Evolutionary conservation across 2,888 invertebrate species (phyloP), one percentile per base, ranked within the genome.

Genomic region (Drosophila barbarae): DNA sequence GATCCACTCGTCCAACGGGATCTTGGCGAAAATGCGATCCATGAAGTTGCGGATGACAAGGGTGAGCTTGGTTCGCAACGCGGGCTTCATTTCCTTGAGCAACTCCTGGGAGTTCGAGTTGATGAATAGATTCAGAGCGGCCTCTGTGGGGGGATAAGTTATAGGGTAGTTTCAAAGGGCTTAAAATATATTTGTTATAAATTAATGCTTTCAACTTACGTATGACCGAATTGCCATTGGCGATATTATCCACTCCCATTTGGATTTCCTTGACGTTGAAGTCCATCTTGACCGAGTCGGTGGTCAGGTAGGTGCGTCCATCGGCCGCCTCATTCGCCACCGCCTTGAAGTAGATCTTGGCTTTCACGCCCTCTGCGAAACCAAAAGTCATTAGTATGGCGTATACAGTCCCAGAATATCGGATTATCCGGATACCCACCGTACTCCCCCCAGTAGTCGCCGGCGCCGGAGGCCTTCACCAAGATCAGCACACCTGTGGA

Each of bases 381-480:
- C 26, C n/a, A 26, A 46, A n/a, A 35, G 32, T 28, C 18, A 34
- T 46, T 34, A 60, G 58, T 8, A 35, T 15, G 36, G 23, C 34
- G 28, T 44, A 5, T 28, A 21, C 30, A 23, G 28, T 47, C 18
- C 21, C 34, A 44, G 34, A 26, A 7, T 21, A 32, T 47, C 9
- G 13, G 32, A 32, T 21, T 9, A 8, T 21, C n/a, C 36, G 34
- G n/a, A 32, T 42, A 74, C 86, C 89, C 87, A 95, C 96, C 95
- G 84, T 96, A 96, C 90, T 95, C 95, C 59, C 96, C 96, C 95
- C 95, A 96, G 89, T 96, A 96, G 87, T 96, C 95, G 5, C 96
- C 96, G 51, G 95, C 95, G 5, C 96, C 95, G 0, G 95, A 94
- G 8, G 96, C 95, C 76, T 95, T 93, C 0, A 96, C 94, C 67